Base-by-base conservation (phyloP, 2,888 invertebrate genomes). In the Synergus japonicus region DNA sequence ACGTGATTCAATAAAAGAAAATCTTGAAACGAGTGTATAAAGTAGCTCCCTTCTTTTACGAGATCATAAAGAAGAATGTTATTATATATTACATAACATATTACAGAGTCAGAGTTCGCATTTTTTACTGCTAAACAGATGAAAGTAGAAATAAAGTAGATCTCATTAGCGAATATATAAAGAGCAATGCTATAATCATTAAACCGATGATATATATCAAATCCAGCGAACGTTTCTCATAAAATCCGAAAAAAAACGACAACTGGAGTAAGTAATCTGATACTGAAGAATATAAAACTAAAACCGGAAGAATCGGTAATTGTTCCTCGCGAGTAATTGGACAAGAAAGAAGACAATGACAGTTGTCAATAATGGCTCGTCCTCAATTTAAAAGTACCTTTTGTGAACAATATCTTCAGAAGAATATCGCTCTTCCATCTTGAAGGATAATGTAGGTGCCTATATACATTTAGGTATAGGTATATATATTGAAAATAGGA, bases 1-100 rank as follows among this genome's bases (percentile, higher is more conserved):
- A 29, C 18, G 63, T 63, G 63, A 63, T 63, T 29, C 29, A 63
- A 29, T 63, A 29, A 63, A 63, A 63, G 18, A 63, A 63, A 63
- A 22, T 63, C 63, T 22, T 63, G 63, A 63, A 29, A 7, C 12
- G 22, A 63, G 29, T 63, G n/a, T 54, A 54, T 54, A 29, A 63
- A 9, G 63, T 63, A 63, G 63, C 63, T 12, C 63, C 29, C 13
- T 29, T 63, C 29, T 63, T 63, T 63, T 29, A 63, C 63, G 63
- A 63, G 63, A 63, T 63, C 63, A 5, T 63, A 63, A 63, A 63
- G 29, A 22, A 60, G 18, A 12, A 63, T 10, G 29, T 29, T 13
- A 63, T 29, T 29, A 29, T 29, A 29, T 29, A 29, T 29, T 29
- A 29, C 29, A 29, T 63, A 12, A 4, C 1, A 13, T 29, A 63